A percentile compares a stretch with the other conserved stretches of the same genome.
phyloP scores from a whole-genome alignment of 2,113 vertebrate genomes.

The Dipodomys ordii region DNA sequence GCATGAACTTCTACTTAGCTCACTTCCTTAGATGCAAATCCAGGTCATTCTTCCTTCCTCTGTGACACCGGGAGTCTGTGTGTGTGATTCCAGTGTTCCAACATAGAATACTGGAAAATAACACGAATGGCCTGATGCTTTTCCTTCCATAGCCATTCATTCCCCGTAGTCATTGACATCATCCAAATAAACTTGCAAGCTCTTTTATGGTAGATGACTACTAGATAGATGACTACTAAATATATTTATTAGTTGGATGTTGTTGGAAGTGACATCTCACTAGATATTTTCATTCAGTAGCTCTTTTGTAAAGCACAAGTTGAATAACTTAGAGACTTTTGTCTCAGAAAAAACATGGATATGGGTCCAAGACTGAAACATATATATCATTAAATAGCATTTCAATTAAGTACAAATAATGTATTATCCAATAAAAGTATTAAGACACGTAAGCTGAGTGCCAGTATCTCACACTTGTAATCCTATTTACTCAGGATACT shows the following conservation, averaged over 20 bases:
- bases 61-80: background rate
- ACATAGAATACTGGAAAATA: background rate
- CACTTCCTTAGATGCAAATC: background rate
- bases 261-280: no score
- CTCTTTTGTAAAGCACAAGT: background rate
- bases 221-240: background rate
- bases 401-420: background rate
- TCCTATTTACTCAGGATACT: no score
- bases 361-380: background rate
- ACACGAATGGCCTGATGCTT: background rate
- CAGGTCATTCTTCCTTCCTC: background rate
- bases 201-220: background rate
- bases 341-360: background rate
- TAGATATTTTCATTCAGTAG: fast-evolving
- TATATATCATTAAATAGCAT: background rate
- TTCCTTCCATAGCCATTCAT: background rate
- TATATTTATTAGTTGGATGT: background rate
- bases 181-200: background rate
- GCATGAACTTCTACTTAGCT: background rate
- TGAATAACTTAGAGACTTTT: background rate
- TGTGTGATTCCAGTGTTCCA: background rate
- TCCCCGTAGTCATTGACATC: background rate
- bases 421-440: background rate
- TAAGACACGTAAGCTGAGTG: no score
- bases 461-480: no score